Evolutionary conservation across 2,113 vertebrate genomes (phyloP).

Genomic region (Boulengeromyrus knoepffleri): DNA sequence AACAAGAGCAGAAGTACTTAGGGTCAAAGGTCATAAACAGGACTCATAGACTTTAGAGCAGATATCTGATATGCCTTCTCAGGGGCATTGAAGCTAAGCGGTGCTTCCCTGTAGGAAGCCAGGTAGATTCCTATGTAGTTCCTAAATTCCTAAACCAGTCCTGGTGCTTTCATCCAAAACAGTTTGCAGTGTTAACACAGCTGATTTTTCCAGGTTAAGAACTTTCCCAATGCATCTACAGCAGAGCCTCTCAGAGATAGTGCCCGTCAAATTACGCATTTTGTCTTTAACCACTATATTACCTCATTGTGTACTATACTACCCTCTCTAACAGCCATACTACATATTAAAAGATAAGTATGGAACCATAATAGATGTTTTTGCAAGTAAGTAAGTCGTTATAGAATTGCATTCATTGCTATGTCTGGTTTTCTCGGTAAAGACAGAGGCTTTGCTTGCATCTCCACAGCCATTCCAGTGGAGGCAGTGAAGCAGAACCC

Average conservation of each 20-base stretch:
- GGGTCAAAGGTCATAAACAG: neutral
- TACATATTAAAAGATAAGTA: neutral
- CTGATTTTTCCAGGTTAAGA: no score
- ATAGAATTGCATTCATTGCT: neutral
- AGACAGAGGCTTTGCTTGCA: neutral
- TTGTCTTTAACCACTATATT: neutral
- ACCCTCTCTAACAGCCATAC: neutral
- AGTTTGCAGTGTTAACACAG: no score
- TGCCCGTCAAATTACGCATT: neutral
- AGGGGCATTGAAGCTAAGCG: no score
- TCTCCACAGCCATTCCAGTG: slow-evolving; percentile 78
- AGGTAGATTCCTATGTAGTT: no score
- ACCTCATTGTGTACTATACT: neutral
- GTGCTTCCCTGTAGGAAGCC: no score
- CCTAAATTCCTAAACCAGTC: no score
- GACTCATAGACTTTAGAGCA: no score
- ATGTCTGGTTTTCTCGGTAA: neutral
- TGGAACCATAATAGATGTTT: neutral
- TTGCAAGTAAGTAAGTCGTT: neutral
- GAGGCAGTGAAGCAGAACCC: slow-evolving; percentile 93
- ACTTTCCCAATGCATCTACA: neutral
- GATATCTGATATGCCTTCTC: no score
- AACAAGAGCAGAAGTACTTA: neutral
- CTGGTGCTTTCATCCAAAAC: no score
- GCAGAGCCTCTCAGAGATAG: neutral